A percentile compares a stretch with the other conserved stretches of the same genome.
These are phyloP conservation scores for Calameuta idolon DNA, from an alignment of 2,888 invertebrate species.

Conservation along the genomic window DNA sequence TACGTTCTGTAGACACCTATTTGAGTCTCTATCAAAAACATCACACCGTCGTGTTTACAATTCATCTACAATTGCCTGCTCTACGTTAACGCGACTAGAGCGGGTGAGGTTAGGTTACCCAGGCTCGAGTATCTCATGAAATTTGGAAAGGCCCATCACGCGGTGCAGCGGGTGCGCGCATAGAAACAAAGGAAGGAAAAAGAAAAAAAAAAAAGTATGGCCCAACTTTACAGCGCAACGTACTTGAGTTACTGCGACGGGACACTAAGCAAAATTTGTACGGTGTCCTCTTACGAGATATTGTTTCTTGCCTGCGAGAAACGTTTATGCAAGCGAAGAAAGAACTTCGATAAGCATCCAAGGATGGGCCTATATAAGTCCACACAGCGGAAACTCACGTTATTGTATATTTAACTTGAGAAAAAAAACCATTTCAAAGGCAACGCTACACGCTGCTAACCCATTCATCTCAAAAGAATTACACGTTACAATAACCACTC, in stretches of 20 bases:
- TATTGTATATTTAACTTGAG: background rate
- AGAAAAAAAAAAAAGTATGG: background rate
- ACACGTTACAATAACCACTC: background rate
- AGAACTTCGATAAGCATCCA: background rate
- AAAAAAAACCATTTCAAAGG: background rate
- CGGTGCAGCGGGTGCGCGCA: background rate
- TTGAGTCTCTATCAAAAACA: background rate
- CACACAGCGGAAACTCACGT: background rate
- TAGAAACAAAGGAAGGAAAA: background rate
- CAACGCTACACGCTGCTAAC: background rate
- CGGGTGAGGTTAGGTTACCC: background rate
- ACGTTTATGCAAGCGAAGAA: background rate
- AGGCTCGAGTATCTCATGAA: background rate
- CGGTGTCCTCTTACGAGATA: background rate
- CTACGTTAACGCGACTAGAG: background rate
- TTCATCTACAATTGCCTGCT: background rate
- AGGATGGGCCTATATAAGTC: background rate
- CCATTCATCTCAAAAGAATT: background rate
- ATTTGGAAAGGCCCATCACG: background rate
- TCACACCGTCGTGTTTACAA: background rate
- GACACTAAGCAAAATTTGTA: background rate
- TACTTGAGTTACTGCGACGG: background rate
- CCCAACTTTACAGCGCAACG: background rate
- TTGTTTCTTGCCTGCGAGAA: background rate
- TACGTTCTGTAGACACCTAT: background rate